Percentiles rank a stretch among this genome's conserved stretches.
phyloP scores from a whole-genome alignment of 2,797 vertebrate species.

The Phalloptychus januarius region DNA sequence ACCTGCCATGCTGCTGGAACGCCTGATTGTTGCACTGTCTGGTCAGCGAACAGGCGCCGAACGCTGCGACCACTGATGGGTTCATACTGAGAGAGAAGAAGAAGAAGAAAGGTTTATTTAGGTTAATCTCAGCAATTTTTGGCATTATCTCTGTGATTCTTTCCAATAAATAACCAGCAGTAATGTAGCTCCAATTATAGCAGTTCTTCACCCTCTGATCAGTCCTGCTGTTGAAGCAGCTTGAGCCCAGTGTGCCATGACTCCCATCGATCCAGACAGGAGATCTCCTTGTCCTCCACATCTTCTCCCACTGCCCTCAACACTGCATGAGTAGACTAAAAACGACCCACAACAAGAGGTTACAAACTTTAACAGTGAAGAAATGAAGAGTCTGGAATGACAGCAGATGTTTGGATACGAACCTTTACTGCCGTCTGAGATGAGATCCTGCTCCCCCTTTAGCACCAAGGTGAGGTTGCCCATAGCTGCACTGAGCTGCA shows the following conservation, averaged over 20 bases:
- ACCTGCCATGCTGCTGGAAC: conserved; percentile 89
- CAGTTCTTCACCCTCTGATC: conserved; percentile 77
- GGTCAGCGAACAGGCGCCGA: conserved; percentile 91
- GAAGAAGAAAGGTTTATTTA: too few relatives aligned
- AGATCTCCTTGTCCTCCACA: conserved; percentile 98
- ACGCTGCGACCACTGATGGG: conserved; percentile 91
- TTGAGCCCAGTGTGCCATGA: conserved; percentile 93
- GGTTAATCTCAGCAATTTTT: not conserved
- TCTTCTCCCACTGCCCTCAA: conserved; percentile 90
- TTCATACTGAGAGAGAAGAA: conserved; percentile 80
- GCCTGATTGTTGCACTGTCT: conserved; percentile 93
- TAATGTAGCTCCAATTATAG: not conserved
- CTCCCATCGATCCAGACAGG: conserved; percentile 91
- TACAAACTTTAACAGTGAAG: not conserved
- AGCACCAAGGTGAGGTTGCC: conserved; percentile 93
- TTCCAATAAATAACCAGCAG: not conserved
- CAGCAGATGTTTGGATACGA: conserved; percentile 48
- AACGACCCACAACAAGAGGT: conserved; percentile 66
- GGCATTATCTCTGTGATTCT: not conserved
- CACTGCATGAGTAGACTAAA: conserved; percentile 87
- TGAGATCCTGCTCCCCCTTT: conserved; percentile 93
- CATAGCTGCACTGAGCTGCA: conserved; percentile 92
- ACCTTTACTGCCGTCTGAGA: conserved; percentile 93
- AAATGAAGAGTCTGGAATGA: not conserved
- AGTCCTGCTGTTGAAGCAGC: conserved; percentile 82